phyloP scores from a whole-genome alignment of 2,888 invertebrate species.

The Caenorhabditis becei region DNA sequence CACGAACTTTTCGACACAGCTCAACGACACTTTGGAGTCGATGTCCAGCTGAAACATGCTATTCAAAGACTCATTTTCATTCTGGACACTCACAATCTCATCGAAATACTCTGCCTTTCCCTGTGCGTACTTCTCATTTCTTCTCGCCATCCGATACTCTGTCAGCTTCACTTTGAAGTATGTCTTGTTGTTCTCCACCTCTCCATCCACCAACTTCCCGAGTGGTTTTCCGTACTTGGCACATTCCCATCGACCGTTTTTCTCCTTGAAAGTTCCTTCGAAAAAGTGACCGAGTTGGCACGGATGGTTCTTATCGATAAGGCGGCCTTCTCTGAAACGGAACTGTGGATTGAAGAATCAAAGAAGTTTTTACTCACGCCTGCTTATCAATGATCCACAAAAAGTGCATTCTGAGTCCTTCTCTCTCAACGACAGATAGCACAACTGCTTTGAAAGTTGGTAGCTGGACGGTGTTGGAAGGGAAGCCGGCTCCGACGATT shows the following conservation, averaged over 20 bases:
- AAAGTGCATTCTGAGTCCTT: constrained; percentile 17
- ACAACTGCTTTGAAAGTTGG: constrained; percentile 27
- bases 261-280: constrained; percentile 1
- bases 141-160: neutral
- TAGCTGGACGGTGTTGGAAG: neutral
- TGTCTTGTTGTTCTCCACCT: neutral
- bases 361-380: constrained; percentile 16
- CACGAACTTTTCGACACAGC: too few relatives aligned
- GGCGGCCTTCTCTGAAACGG: constrained; percentile 4
- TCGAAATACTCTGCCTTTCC: neutral
- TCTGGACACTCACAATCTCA: neutral
- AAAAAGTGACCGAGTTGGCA: neutral
- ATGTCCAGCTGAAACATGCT: too few relatives aligned
- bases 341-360: too few relatives aligned
- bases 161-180: neutral
- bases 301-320: neutral
- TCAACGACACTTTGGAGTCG: too few relatives aligned
- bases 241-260: neutral
- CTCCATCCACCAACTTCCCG: neutral
- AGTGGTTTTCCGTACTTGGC: neutral
- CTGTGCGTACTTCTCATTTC: neutral
- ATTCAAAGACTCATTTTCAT: too few relatives aligned
- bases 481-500: constrained; percentile 19
- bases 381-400: constrained; percentile 30
- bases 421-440: constrained; percentile 2